A percentile compares a stretch with the other conserved stretches of the same genome.
These are phyloP conservation scores for Papilio aristodemus DNA, from an alignment of 1,140 invertebrate genomes.

Conservation along the genomic window DNA sequence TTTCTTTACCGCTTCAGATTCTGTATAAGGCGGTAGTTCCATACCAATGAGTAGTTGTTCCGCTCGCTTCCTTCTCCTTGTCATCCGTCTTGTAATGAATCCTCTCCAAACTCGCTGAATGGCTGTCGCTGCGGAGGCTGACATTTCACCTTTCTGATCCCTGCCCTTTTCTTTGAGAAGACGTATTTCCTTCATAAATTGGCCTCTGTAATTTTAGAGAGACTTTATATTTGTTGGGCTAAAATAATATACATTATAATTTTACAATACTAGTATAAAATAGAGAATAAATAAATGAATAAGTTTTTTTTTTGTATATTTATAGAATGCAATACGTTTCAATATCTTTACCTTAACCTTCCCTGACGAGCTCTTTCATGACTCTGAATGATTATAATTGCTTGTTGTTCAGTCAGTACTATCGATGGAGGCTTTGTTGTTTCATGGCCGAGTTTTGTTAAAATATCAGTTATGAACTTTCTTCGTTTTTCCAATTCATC, in stretches of 20 bases:
- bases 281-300: too few species aligned
- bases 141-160: constrained; percentile 80
- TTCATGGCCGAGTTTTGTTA: constrained; percentile 85
- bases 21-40: constrained; percentile 79
- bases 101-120: constrained; percentile 93
- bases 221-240: too few species aligned
- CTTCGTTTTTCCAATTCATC: constrained; percentile 82
- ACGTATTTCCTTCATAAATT: constrained; percentile 95
- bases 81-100: constrained; percentile 85
- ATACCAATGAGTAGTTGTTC: constrained; percentile 94
- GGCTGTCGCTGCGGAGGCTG: constrained; percentile 84
- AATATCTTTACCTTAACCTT: constrained; percentile 79
- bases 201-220: constrained; percentile 81
- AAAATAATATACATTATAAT: too few species aligned
- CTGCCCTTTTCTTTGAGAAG: constrained; percentile 87
- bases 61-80: constrained; percentile 85
- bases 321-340: too few species aligned
- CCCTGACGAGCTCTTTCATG: constrained; percentile 96
- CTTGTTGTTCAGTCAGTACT: constrained; percentile 89
- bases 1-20: constrained; percentile 71
- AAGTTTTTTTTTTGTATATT: too few species aligned
- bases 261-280: too few species aligned
- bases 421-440: constrained; percentile 81
- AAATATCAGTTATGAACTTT: constrained; percentile 83
- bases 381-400: constrained; percentile 91